Percentiles rank a stretch among this genome's conserved stretches.
These are phyloP conservation scores for Ictalurus furcatus DNA, from an alignment of 2,113 vertebrate species.

Conservation along the genomic window DNA sequence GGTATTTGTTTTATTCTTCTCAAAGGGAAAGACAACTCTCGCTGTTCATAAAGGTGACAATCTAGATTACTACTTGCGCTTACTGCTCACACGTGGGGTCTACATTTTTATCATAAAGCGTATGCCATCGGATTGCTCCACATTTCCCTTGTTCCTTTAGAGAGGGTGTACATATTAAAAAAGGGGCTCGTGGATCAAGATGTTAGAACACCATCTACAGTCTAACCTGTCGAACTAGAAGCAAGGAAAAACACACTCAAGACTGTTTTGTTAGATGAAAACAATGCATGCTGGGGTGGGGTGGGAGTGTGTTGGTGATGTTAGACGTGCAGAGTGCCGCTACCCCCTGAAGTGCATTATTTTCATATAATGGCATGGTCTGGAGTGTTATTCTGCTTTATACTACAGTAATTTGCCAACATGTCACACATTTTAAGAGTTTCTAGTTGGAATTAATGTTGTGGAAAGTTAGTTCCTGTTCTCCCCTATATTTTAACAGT, in stretches of 20 bases:
- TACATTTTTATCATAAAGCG: background rate
- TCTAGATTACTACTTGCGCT: background rate
- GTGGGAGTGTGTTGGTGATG: background rate
- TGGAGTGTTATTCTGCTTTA: background rate
- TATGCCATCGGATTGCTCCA: background rate
- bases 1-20: constrained; percentile 9
- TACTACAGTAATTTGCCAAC: background rate
- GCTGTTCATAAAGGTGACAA: background rate
- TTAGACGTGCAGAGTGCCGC: no score
- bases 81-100: background rate
- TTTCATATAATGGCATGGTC: background rate
- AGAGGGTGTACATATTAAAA: background rate
- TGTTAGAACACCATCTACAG: background rate
- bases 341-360: background rate
- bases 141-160: background rate
- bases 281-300: no score
- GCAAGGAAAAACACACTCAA: background rate
- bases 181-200: background rate
- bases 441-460: background rate
- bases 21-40: background rate
- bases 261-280: background rate
- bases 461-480: background rate
- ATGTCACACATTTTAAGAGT: background rate
- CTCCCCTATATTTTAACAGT: background rate
- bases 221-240: background rate